Evolutionary conservation across 1,140 invertebrate species (phyloP).

Genomic region (Drosophila dunni): DNA sequence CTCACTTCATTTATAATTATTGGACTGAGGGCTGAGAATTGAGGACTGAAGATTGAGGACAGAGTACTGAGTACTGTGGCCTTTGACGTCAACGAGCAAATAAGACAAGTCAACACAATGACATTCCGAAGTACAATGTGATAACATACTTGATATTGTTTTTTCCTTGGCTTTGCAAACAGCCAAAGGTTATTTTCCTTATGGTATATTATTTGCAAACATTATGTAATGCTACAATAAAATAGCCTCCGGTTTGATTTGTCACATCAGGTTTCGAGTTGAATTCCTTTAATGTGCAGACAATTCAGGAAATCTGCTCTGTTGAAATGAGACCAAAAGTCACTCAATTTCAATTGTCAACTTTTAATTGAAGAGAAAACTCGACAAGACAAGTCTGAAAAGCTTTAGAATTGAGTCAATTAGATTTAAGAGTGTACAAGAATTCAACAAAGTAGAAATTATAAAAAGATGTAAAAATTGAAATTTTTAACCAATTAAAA

Average conservation of each 20-base stretch:
- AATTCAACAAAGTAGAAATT: too few relatives aligned
- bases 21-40: neutral
- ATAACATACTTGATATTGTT: constrained; percentile 63
- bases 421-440: neutral
- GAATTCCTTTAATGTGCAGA: constrained; percentile 28
- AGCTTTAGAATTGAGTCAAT: neutral
- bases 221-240: constrained; percentile 16
- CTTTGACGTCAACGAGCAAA: constrained; percentile 51
- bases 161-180: constrained; percentile 33
- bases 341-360: constrained; percentile 50
- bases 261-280: constrained; percentile 16
- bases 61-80: constrained; percentile 32
- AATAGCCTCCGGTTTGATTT: constrained; percentile 23
- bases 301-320: neutral
- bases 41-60: neutral
- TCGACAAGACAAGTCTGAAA: constrained; percentile 18
- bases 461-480: too few relatives aligned
- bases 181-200: constrained; percentile 40
- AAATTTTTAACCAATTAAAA: too few relatives aligned
- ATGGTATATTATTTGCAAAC: constrained; percentile 39
- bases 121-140: constrained; percentile 46
- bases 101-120: constrained; percentile 50
- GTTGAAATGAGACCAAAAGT: neutral
- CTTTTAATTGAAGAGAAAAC: constrained; percentile 53
- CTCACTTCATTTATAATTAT: constrained; percentile 57